phyloP scores from a whole-genome alignment of 2,113 vertebrate genomes.

The Chiloscyllium plagiosum region DNA sequence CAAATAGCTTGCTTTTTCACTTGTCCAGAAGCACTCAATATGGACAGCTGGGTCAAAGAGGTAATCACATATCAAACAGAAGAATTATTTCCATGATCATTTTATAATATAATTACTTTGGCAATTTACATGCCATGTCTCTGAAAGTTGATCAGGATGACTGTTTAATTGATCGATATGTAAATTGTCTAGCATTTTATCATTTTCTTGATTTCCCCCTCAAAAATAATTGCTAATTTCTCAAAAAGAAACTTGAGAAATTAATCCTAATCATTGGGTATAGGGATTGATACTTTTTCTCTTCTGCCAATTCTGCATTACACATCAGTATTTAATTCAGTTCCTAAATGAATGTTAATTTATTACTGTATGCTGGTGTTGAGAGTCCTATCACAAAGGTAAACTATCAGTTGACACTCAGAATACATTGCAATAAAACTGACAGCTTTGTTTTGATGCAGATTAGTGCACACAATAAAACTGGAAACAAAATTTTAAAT shows the following conservation, averaged over 20 bases:
- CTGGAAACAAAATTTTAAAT: not conserved
- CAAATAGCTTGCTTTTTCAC: no score
- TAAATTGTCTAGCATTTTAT: not conserved
- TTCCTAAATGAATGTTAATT: not conserved
- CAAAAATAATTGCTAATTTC: not conserved
- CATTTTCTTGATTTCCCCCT: not conserved
- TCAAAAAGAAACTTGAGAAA: not conserved
- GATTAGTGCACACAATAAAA: not conserved
- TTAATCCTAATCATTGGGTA: not conserved
- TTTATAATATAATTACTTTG: not conserved
- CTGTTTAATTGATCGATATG: not conserved
- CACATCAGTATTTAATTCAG: not conserved
- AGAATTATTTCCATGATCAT: not conserved
- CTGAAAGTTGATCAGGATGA: not conserved
- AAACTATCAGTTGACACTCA: not conserved
- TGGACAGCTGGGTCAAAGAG: not conserved
- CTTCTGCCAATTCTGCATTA: not conserved
- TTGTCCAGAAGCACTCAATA: not conserved
- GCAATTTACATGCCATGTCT: not conserved
- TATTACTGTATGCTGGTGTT: not conserved
- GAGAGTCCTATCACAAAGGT: not conserved
- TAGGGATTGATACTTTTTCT: not conserved
- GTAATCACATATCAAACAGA: not conserved
- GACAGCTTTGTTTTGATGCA: not conserved
- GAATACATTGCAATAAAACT: not conserved